A percentile compares a stretch with the other conserved stretches of the same genome.
phyloP scores from a whole-genome alignment of 2,113 vertebrate species.

The Scalopus aquaticus region DNA sequence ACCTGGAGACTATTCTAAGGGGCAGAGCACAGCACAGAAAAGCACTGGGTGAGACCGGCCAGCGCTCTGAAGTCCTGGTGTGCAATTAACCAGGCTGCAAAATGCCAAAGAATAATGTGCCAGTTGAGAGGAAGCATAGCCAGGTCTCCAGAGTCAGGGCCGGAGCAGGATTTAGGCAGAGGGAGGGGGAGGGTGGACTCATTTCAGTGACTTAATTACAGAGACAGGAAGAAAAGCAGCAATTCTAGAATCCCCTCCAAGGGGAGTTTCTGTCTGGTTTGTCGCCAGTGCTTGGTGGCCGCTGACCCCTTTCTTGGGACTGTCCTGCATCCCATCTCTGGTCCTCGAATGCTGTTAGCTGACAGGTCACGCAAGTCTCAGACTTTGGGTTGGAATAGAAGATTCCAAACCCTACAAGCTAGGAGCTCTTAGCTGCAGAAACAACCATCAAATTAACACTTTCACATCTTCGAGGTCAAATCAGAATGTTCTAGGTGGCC shows the following conservation, averaged over 20 bases:
- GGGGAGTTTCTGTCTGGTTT: background rate
- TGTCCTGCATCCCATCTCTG: background rate
- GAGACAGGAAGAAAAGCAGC: background rate
- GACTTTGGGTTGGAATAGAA: background rate
- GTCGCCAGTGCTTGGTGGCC: background rate
- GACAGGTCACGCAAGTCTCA: rapidly evolving
- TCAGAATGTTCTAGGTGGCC: background rate
- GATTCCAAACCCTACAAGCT: background rate
- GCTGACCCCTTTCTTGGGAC: background rate
- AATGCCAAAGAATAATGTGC: background rate
- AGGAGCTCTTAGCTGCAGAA: background rate
- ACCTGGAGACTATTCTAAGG: background rate
- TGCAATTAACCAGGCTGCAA: background rate
- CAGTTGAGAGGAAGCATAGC: background rate
- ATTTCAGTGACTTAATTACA: background rate
- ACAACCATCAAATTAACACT: background rate
- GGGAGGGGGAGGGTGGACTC: background rate
- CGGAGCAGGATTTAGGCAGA: background rate
- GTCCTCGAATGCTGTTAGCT: background rate
- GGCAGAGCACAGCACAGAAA: background rate
- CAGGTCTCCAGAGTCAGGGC: background rate
- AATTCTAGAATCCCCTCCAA: background rate
- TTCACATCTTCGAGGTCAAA: background rate
- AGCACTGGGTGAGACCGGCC: background rate
- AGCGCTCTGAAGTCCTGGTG: background rate